A percentile compares a stretch with the other conserved stretches of the same genome.
These are phyloP conservation scores for Staurois parvus DNA, from an alignment of 2,797 vertebrate species.

Conservation along the genomic window DNA sequence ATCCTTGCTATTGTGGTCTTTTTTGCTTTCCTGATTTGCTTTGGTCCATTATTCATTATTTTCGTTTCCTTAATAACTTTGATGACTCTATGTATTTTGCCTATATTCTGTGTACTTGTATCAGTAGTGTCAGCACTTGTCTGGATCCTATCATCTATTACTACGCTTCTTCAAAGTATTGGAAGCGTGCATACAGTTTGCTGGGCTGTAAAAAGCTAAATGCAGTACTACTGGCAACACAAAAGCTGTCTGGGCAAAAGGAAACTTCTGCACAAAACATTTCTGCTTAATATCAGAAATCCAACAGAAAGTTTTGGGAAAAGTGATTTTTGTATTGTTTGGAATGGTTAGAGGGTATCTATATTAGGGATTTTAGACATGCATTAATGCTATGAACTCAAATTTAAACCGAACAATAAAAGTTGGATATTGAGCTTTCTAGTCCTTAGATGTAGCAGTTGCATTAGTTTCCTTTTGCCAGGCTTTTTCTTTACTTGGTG, in stretches of 20 bases:
- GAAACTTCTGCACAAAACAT: not conserved
- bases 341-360: no score
- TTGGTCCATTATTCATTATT: slow-evolving; percentile 4
- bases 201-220: not conserved
- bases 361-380: no score
- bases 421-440: no score
- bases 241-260: not conserved
- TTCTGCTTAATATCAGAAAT: not conserved
- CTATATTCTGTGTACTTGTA: not conserved
- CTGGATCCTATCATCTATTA: not conserved
- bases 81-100: not conserved
- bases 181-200: not conserved
- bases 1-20: not conserved
- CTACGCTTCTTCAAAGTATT: not conserved
- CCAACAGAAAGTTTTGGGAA: no score
- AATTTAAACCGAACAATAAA: no score
- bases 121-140: not conserved
- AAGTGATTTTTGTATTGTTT: no score
- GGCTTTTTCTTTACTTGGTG: no score
- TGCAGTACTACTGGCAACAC: not conserved
- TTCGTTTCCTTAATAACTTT: not conserved
- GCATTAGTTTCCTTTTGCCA: no score
- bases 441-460: no score
- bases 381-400: no score
- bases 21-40: not conserved